Evolutionary conservation across 1,140 invertebrate genomes (phyloP).

Genomic region (Drosophila teissieri): DNA sequence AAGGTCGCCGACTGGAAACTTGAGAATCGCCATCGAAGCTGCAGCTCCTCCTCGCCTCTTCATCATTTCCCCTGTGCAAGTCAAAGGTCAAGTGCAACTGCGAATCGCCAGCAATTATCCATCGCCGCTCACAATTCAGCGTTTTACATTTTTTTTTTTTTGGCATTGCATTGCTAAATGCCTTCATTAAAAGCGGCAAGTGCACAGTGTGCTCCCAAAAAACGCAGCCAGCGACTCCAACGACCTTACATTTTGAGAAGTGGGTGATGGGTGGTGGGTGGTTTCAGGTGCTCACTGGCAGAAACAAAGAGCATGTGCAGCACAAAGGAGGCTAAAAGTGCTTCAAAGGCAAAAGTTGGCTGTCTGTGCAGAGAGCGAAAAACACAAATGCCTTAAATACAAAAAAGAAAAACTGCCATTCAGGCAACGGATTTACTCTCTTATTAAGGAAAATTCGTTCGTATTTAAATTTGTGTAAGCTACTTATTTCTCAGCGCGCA

Average conservation of each 20-base stretch:
- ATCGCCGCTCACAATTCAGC: not conserved
- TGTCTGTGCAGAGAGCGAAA: not conserved
- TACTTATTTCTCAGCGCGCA: no score
- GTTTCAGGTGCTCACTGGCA: constrained; percentile 1
- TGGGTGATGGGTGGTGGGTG: not conserved
- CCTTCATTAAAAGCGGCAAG: constrained; percentile 56
- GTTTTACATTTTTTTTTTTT: not conserved
- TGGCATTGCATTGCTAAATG: constrained; percentile 49
- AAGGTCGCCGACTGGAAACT: not conserved
- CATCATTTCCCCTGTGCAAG: constrained; percentile 1
- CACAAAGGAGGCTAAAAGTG: constrained; percentile 45
- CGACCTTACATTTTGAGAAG: constrained; percentile 14
- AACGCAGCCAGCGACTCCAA: constrained; percentile 22
- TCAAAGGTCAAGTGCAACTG: constrained; percentile 45
- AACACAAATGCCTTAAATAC: not conserved
- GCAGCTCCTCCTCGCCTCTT: not conserved
- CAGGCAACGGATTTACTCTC: no score
- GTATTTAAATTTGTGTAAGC: no score
- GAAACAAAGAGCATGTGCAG: constrained; percentile 32
- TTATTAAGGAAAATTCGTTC: no score
- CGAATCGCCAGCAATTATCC: constrained; percentile 22
- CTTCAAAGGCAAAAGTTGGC: constrained; percentile 20
- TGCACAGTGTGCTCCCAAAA: constrained; percentile 36
- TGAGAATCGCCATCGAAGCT: not conserved
- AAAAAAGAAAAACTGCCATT: not conserved